Percentiles rank a stretch among this genome's conserved stretches.
These are phyloP conservation scores for Drosophila arawakana DNA, from an alignment of 1,140 invertebrate genomes.

Conservation along the genomic window DNA sequence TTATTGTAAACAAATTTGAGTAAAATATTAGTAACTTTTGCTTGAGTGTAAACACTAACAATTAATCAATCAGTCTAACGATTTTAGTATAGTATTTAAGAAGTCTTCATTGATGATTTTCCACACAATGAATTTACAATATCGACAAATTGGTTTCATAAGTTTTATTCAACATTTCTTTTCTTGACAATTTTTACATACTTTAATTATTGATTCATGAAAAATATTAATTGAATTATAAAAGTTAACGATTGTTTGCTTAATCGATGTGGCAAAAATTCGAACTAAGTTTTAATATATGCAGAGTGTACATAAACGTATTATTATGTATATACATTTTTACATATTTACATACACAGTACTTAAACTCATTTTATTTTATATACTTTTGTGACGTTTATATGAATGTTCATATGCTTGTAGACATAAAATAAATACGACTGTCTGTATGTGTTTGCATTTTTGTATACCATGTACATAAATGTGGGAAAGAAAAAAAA, in stretches of 20 bases:
- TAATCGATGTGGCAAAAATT: not conserved
- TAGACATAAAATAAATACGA: slow-evolving; percentile 7
- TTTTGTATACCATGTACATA: slow-evolving; percentile 19
- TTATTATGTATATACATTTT: not conserved
- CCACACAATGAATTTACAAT: too few relatives aligned
- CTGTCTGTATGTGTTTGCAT: slow-evolving; percentile 8
- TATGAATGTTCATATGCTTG: not conserved
- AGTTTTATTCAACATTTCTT: not conserved
- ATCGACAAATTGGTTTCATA: too few relatives aligned
- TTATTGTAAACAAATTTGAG: not conserved
- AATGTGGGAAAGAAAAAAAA: slow-evolving; percentile 7
- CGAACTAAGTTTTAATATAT: not conserved
- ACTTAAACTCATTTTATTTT: slow-evolving; percentile 2
- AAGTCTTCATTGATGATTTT: too few relatives aligned
- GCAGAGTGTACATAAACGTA: not conserved
- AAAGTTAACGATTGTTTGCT: not conserved
- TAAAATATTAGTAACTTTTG: too few relatives aligned
- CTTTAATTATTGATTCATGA: not conserved
- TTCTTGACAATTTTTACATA: too few relatives aligned
- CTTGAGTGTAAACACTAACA: not conserved
- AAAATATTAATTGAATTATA: not conserved
- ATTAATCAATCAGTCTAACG: not conserved
- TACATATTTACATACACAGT: not conserved
- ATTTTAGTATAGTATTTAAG: too few relatives aligned
- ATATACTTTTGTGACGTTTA: slow-evolving; percentile 7